These are phyloP conservation scores for Molothrus aeneus DNA, from an alignment of 2,797 vertebrate genomes.

Conservation along the genomic window DNA sequence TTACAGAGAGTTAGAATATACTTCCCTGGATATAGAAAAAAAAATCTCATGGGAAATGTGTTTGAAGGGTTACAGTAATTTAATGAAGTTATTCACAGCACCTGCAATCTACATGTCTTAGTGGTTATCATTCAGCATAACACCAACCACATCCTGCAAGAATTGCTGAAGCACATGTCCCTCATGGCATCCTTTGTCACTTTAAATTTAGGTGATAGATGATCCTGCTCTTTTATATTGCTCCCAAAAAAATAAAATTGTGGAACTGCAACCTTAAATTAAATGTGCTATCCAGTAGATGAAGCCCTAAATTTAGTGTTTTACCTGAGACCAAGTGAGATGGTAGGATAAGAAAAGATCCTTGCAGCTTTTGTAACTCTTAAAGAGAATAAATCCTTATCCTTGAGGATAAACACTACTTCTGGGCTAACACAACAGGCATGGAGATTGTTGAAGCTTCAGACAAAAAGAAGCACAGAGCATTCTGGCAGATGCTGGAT, in stretches of 20 bases:
- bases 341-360: background rate
- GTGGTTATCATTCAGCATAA: background rate
- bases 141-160: background rate
- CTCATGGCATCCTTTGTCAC: background rate
- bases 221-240: background rate
- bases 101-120: background rate
- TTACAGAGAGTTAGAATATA: background rate
- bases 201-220: background rate
- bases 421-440: background rate
- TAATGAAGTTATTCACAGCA: background rate
- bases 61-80: background rate
- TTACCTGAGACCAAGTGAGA: background rate
- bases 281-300: background rate
- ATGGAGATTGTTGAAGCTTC: background rate
- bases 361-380: background rate
- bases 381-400: background rate
- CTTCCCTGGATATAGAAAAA: background rate
- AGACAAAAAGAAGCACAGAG: background rate
- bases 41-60: background rate
- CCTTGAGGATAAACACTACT: background rate
- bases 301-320: background rate
- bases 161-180: background rate
- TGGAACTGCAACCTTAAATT: background rate
- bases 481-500: background rate
- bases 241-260: background rate